Base-by-base conservation (phyloP, 2,888 invertebrate genomes). In the Psylliodes chrysocephalus region DNA sequence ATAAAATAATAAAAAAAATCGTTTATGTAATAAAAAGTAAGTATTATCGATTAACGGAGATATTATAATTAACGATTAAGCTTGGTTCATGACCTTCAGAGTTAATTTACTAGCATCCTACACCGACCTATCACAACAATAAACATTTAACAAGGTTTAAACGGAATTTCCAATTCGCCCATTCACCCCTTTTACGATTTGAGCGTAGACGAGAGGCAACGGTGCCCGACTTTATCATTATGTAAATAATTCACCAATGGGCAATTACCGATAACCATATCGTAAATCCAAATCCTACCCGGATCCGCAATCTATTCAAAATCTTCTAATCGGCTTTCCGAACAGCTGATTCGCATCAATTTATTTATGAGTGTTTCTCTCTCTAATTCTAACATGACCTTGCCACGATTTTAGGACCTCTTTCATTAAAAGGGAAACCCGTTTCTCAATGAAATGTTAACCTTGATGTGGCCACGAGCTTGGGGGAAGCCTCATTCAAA, bases 371-470 rank as follows among this genome's bases (percentile, higher is more conserved):
- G 59, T 30, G 28, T 47, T 28, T 59, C 63, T 53, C 35, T 44
- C 60, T 60, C 47, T 60, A 51, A 33, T 44, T 46, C 54, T 54
- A 54, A 59, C 53, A 46, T 25, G 64, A 64, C 64, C 64, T 64
- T 64, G 64, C 53, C 42, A 60, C 55, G 55, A 64, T 64, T 64
- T 64, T 55, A 64, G 60, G 60, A 51, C 33, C 60, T 35, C 49
- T 55, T 64, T 64, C 49, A 54, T 55, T 64, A 49, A 60, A 60
- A 22, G 51, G 60, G 47, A 61, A 57, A 64, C 60, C 60, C 30
- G 55, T 64, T 60, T 60, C 64, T 64, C 64, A 64, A 64, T 64
- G 64, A 60, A 64, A 55, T 53, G 56, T 49, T 54, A 59, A 63
- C 63, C 59, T 60, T 60, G 54, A 17, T 51, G 33, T 59, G 51